These are phyloP conservation scores for Cremastinae sp. DNA, from an alignment of 2,888 invertebrate species.

Conservation along the genomic window DNA sequence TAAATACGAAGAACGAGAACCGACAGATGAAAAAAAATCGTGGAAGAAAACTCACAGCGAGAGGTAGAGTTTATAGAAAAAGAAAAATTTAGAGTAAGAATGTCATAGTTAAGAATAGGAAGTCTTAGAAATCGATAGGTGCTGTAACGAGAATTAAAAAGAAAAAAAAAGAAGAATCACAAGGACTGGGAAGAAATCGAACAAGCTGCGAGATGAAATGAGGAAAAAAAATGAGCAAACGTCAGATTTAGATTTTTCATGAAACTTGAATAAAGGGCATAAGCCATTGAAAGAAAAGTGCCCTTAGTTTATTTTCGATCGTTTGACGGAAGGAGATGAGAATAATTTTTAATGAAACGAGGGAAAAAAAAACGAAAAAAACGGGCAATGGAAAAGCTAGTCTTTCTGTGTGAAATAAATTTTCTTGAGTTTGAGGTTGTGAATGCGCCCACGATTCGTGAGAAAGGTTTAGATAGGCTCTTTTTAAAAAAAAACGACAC, in stretches of 20 bases:
- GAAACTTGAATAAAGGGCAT: conserved; percentile 78
- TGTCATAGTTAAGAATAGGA: conserved; percentile 79
- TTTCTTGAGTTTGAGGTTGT: conserved; percentile 50
- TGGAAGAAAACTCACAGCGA: conserved; percentile 28
- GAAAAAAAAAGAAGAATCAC: conserved; percentile 83
- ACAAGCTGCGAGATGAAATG: conserved; percentile 81
- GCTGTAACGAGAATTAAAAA: conserved; percentile 83
- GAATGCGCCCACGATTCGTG: conserved; percentile 58
- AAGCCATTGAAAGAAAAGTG: conserved; percentile 77
- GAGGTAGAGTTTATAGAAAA: conserved; percentile 44
- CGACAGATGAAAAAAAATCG: conserved; percentile 33
- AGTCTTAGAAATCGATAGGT: conserved; percentile 81
- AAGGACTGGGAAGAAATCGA: conserved; percentile 80
- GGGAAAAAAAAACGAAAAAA: conserved; percentile 67
- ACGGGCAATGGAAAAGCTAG: conserved; percentile 77
- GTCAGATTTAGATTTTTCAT: conserved; percentile 85
- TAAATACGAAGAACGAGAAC: conserved; percentile 37
- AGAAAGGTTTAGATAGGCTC: conserved; percentile 73
- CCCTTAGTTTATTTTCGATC: conserved; percentile 79
- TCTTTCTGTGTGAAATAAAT: conserved; percentile 76
- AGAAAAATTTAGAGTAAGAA: conserved; percentile 78
- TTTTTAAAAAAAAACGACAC: conserved; percentile 65
- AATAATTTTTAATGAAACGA: conserved; percentile 70
- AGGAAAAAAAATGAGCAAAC: conserved; percentile 83
- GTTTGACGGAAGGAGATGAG: conserved; percentile 66